phyloP scores from a whole-genome alignment of 2,113 vertebrate genomes.

The Meleagris gallopavo region DNA sequence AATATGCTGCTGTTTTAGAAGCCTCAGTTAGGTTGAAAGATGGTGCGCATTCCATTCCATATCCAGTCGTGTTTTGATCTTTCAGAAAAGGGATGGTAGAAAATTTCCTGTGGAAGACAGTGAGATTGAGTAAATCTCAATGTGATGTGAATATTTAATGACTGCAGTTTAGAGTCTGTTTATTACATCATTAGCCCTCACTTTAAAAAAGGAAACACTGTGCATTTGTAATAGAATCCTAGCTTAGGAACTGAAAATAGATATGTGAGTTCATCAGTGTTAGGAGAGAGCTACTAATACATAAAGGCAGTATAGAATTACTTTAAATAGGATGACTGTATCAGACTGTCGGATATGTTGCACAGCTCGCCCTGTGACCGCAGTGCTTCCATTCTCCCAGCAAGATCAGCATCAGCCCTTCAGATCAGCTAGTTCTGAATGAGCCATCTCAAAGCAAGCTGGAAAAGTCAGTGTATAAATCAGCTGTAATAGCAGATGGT shows the following conservation, averaged over 20 bases:
- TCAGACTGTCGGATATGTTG: background rate
- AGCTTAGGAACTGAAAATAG: background rate
- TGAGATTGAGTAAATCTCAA: background rate
- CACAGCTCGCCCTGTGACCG: background rate
- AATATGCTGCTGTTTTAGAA: slow-evolving; percentile 17
- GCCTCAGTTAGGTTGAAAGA: background rate
- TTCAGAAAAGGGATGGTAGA: background rate
- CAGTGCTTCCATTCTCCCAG: background rate
- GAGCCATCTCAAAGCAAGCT: background rate
- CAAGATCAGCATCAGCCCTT: background rate
- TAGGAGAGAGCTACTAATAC: background rate
- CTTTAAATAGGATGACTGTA: background rate
- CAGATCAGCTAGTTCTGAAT: background rate
- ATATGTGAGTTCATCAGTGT: background rate
- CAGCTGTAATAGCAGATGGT: background rate
- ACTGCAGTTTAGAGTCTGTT: background rate
- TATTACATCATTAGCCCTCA: background rate
- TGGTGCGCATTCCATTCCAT: background rate
- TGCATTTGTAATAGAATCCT: background rate
- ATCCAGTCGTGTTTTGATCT: background rate
- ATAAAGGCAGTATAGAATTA: background rate
- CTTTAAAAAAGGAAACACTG: too few relatives aligned
- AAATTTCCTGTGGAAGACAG: background rate
- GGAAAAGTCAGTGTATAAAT: background rate
- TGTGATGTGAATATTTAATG: background rate